These are phyloP conservation scores for Hemiprocne comata DNA, from an alignment of 2,113 vertebrate genomes.

Conservation along the genomic window DNA sequence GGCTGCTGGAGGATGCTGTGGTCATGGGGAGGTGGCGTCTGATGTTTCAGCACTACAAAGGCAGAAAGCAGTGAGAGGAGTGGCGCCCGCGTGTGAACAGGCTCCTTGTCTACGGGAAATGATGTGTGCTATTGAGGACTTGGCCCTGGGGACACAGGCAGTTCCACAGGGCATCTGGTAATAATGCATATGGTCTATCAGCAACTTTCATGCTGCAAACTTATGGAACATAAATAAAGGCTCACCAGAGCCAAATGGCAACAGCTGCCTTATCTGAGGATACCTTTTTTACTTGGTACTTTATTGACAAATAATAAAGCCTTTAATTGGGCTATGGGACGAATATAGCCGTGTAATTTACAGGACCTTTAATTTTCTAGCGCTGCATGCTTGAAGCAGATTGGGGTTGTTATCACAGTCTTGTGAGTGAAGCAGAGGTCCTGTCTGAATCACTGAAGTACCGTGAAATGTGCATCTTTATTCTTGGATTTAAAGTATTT, in stretches of 20 bases:
- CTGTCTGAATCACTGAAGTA: conserved; percentile 31
- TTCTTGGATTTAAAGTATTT: not conserved
- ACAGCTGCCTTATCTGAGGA: conserved; percentile 65
- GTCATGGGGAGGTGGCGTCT: not conserved
- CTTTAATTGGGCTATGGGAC: conserved; percentile 70
- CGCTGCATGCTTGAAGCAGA: conserved; percentile 61
- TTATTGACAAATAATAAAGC: conserved; percentile 78
- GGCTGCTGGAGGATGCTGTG: not conserved
- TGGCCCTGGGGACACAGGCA: not conserved
- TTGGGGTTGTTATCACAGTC: conserved; percentile 52
- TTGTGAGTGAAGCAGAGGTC: conserved; percentile 22
- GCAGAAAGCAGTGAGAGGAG: not conserved
- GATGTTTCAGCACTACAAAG: not conserved
- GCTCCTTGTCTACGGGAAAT: not conserved
- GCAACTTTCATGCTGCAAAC: conserved; percentile 41
- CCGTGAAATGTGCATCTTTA: conserved; percentile 38
- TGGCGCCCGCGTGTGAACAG: fast-evolving
- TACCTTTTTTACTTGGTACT: conserved; percentile 62
- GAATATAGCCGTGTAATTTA: conserved; percentile 70
- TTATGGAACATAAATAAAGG: conserved; percentile 32
- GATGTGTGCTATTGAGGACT: not conserved
- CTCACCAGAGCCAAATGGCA: conserved; percentile 46
- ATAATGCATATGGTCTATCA: conserved; percentile 45
- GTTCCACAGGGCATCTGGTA: conserved; percentile 31
- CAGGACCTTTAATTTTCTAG: conserved; percentile 71